Evolutionary conservation across 64 coral and sea anemone species (phyloP).

Genomic region (Montipora efflorescens): DNA sequence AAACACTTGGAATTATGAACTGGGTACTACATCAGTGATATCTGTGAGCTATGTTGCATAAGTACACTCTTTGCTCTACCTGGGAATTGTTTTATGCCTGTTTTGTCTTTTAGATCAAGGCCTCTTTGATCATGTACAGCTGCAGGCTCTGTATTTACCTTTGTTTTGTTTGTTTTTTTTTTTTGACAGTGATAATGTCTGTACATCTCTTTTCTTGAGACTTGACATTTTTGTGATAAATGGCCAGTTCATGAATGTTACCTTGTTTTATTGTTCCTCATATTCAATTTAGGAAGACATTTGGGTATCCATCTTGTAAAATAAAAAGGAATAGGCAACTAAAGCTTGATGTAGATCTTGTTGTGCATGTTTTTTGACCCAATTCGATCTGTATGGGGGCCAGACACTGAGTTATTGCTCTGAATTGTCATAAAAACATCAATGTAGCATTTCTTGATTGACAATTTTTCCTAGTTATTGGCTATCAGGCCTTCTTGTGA

Average conservation of each 20-base stretch:
- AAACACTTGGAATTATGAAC: conserved; percentile 6
- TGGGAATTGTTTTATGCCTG: background rate
- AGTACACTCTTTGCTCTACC: background rate
- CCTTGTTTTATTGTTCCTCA: background rate
- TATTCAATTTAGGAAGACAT: background rate
- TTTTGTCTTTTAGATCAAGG: background rate
- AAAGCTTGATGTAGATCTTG: no score
- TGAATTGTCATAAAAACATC: no score
- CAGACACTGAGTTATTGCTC: no score
- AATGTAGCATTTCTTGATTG: no score
- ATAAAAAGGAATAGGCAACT: background rate
- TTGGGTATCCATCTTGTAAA: background rate
- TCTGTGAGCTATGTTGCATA: conserved; percentile 3
- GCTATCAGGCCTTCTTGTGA: no score
- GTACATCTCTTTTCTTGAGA: background rate
- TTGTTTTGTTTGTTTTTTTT: background rate
- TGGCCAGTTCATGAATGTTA: background rate
- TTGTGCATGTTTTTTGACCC: no score
- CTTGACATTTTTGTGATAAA: background rate
- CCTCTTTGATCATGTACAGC: background rate
- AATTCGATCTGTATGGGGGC: no score
- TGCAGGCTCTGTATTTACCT: background rate
- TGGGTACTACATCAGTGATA: background rate
- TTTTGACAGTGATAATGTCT: background rate
- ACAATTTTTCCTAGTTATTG: no score